Evolutionary conservation across 2,888 invertebrate species (phyloP).

Genomic region (Dryadula phaetusa): DNA sequence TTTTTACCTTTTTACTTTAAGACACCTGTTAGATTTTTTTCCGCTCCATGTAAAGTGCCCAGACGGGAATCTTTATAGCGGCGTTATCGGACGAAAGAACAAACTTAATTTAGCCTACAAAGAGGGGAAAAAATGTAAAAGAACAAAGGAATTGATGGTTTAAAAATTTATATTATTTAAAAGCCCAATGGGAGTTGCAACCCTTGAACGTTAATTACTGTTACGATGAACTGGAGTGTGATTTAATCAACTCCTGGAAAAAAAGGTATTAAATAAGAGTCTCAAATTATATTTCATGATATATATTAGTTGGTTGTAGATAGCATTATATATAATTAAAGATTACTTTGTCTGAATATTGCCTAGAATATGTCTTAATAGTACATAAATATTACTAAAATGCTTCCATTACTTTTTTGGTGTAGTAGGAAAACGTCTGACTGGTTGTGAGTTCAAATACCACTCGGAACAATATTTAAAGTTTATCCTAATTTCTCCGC

Average conservation of each 20-base stretch:
- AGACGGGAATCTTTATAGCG: conserved; percentile 13
- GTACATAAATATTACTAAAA: too few relatives aligned
- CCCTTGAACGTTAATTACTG: conserved; percentile 8
- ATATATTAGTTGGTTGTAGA: too few relatives aligned
- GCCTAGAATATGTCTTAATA: too few relatives aligned
- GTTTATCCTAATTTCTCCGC: too few relatives aligned
- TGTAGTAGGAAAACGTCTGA: too few relatives aligned
- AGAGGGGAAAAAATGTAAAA: conserved; percentile 7
- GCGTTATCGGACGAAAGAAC: conserved; percentile 20
- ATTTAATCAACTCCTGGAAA: background rate
- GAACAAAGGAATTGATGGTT: conserved; percentile 16
- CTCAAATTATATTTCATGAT: too few relatives aligned
- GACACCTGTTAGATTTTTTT: conserved; percentile 24
- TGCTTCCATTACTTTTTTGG: too few relatives aligned
- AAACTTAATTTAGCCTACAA: conserved; percentile 29
- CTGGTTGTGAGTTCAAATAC: too few relatives aligned
- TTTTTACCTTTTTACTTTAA: background rate
- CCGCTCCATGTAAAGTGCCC: conserved; percentile 9
- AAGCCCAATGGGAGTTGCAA: conserved; percentile 13
- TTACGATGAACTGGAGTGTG: background rate
- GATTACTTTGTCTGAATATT: too few relatives aligned
- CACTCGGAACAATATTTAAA: too few relatives aligned
- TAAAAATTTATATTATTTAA: conserved; percentile 13
- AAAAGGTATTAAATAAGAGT: background rate
- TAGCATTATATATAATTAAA: too few relatives aligned